Evolutionary conservation across 1,140 invertebrate species (phyloP).

Genomic region (Drosophila kurseongensis): DNA sequence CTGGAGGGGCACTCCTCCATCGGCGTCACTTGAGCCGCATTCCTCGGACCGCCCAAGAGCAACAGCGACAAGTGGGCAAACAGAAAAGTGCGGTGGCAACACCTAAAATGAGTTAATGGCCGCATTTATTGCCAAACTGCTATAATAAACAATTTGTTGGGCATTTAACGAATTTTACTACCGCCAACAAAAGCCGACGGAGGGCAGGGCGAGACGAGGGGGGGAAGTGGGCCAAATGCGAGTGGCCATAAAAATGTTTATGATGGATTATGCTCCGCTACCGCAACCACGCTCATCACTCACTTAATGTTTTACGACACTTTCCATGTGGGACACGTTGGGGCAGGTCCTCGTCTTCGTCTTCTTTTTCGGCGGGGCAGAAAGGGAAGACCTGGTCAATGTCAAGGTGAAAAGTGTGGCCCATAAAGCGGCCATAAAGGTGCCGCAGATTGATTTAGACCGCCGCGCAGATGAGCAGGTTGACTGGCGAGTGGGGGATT

Average conservation of each 20-base stretch:
- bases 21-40: slow-evolving; percentile 24
- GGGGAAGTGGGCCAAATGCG: slow-evolving; percentile 60
- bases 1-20: slow-evolving; percentile 13
- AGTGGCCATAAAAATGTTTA: slow-evolving; percentile 80
- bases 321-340: slow-evolving; percentile 75
- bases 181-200: slow-evolving; percentile 55
- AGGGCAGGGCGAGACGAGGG: neutral
- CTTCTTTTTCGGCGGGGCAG: neutral
- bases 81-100: slow-evolving; percentile 70
- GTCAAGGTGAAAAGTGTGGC: slow-evolving; percentile 80
- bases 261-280: slow-evolving; percentile 77
- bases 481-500: neutral
- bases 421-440: slow-evolving; percentile 78
- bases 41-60: slow-evolving; percentile 10
- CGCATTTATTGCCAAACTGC: slow-evolving; percentile 81
- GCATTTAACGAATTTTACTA: slow-evolving; percentile 82
- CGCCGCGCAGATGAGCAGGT: slow-evolving; percentile 24
- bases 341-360: slow-evolving; percentile 59
- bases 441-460: slow-evolving; percentile 72
- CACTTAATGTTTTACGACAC: slow-evolving; percentile 76
- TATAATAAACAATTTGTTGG: slow-evolving; percentile 81
- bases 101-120: slow-evolving; percentile 79
- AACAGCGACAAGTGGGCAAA: slow-evolving; percentile 5
- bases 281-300: slow-evolving; percentile 28
- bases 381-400: slow-evolving; percentile 53